Base-by-base conservation (phyloP, 1,140 invertebrate species). In the Brachionus manjavacas region DNA sequence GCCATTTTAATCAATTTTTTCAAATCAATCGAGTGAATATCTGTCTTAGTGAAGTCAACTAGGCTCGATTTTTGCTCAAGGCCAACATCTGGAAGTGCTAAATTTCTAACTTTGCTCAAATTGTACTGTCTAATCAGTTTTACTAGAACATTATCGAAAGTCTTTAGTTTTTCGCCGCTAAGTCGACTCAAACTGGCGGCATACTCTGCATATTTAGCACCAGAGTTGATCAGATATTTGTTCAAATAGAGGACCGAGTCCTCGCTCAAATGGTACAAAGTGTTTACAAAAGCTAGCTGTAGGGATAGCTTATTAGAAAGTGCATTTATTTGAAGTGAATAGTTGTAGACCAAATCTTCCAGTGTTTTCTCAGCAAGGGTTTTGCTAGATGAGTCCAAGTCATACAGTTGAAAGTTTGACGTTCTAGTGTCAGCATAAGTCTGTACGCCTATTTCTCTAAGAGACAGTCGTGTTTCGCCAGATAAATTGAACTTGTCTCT, bases 381-480 rank as follows among this genome's bases (percentile, higher is more conserved):
- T 76, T 76, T 76, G 25, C 25, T 76, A 12, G 16, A 12, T 25
- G 41, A 3, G 8, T 76, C 72, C 23, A 76, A 49, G 20, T 76
- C 72, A 25, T 76, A 76, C 9, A 49, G 4, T 12, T 25, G 16
- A 76, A 49, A 76, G 28, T 1, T n/a, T 9, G 72, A 76, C 28
- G 11, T 46, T 46, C 31, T 76, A 14, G 16, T 25, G 6, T 49
- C 41, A 28, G 72, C 20, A 76, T 76, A 76, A 49, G 72, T 76
- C 41, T 76, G 72, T 14, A 76, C 23, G 12, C 72, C 72, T 52
- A 76, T 76, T 76, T 76, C 72, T 76, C 72, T 31, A 49, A 35
- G 25, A 49, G 12, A 25, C 46, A 76, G 49, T 25, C 25, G 52
- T 9, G 39, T 23, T 46, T 49, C 46, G 25, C 46, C 16, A 16